phyloP scores from a whole-genome alignment of 2,797 vertebrate species.

The Xiphorhynchus erythropygius region DNA sequence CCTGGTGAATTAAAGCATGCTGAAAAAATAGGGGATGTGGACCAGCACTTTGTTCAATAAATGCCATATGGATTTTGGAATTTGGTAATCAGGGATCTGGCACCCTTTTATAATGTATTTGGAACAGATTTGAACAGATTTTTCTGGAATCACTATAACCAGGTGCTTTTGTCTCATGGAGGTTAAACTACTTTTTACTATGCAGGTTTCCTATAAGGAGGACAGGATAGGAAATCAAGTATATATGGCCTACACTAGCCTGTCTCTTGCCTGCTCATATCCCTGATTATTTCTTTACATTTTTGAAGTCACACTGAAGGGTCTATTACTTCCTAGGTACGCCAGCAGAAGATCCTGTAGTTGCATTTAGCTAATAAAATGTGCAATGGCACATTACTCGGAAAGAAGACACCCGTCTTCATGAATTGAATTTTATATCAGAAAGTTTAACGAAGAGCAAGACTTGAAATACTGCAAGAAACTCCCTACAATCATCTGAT shows the following conservation, averaged over 20 bases:
- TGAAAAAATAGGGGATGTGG: neutral
- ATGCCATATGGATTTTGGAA: slow-evolving; percentile 13
- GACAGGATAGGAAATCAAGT: neutral
- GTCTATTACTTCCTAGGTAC: neutral
- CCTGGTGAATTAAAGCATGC: neutral
- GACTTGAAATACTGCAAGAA: neutral
- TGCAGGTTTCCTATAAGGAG: neutral
- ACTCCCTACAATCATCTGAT: neutral
- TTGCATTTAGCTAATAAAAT: neutral
- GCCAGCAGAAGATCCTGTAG: neutral
- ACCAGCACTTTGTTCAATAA: neutral
- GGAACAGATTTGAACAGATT: neutral
- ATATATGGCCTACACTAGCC: neutral
- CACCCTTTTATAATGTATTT: neutral
- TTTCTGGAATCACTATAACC: neutral
- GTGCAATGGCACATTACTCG: neutral
- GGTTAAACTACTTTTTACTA: neutral
- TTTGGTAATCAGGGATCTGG: neutral
- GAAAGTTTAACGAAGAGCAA: neutral
- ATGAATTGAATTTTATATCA: neutral
- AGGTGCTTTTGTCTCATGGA: neutral
- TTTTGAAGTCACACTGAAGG: neutral
- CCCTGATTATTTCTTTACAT: neutral
- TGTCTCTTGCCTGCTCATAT: neutral
- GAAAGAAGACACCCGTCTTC: neutral